Evolutionary conservation across 2,888 invertebrate species (phyloP).

Genomic region (Agrilus cyanescens): DNA sequence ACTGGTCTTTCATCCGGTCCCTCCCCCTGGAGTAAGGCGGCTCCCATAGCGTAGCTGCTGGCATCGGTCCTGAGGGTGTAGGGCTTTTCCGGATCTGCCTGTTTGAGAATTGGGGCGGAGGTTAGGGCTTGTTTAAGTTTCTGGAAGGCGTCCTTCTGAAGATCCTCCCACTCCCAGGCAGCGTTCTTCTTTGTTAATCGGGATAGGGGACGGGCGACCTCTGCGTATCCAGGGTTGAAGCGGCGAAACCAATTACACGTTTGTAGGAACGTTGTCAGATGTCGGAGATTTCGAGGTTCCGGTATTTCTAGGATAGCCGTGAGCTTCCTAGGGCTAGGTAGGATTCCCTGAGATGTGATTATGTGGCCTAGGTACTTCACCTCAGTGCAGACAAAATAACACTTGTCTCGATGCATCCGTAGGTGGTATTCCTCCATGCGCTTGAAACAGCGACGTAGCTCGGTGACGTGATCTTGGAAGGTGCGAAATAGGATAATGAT

Average conservation of each 20-base stretch:
- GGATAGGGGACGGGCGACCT: conserved; percentile 11
- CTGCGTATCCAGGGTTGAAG: conserved; percentile 13
- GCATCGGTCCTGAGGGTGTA: conserved; percentile 20
- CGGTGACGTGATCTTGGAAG: conserved; percentile 12
- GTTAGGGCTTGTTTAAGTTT: conserved; percentile 15
- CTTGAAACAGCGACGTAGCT: too few relatives aligned
- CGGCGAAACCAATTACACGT: conserved; percentile 14
- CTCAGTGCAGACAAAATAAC: too few relatives aligned
- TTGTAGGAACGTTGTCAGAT: conserved; percentile 15
- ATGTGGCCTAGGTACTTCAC: conserved; percentile 9
- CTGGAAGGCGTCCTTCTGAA: conserved; percentile 13
- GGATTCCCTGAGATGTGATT: conserved; percentile 14
- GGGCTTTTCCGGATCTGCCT: conserved; percentile 13
- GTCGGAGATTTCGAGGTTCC: conserved; percentile 14
- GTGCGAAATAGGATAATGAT: conserved; percentile 15
- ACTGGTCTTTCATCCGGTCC: conserved; percentile 14
- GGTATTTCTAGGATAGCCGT: conserved; percentile 11
- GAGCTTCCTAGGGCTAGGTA: conserved; percentile 15
- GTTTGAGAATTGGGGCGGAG: conserved; percentile 17
- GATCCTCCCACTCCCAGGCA: conserved; percentile 7
- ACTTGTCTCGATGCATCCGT: too few relatives aligned
- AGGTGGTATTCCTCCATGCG: too few relatives aligned
- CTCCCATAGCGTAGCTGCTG: conserved; percentile 17
- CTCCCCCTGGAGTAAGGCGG: conserved; percentile 16
- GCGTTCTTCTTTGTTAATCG: conserved; percentile 11